These are phyloP conservation scores for cattle (Bos taurus) DNA, from an alignment of 2,113 vertebrate genomes.

Conservation along the genomic window ARS-UCD2.0 NC_037349.1:36760001-36760500, in stretches of 20 bases:
- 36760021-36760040: too few relatives aligned
- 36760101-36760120: neutral
- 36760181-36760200: constrained; percentile 66
- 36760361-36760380: constrained; percentile 44
- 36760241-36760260: constrained; percentile 66
- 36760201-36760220: constrained; percentile 65
- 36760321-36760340: constrained; percentile 48
- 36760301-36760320: constrained; percentile 64
- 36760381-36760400: constrained; percentile 21
- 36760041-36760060: neutral
- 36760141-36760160: constrained; percentile 53
- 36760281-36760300: constrained; percentile 70
- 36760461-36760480: constrained; percentile 53
- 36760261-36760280: constrained; percentile 53
- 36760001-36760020: neutral
- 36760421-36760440: constrained; percentile 69
- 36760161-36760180: constrained; percentile 33
- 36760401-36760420: constrained; percentile 62
- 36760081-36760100: neutral
- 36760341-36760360: constrained; percentile 68
- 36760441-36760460: constrained; percentile 62
- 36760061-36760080: neutral
- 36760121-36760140: constrained; percentile 15
- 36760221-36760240: constrained; percentile 48
- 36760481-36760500: constrained; percentile 68